These are phyloP conservation scores for Takifugu ocellatus DNA, from an alignment of 2,797 vertebrate species.

Conservation along the genomic window DNA sequence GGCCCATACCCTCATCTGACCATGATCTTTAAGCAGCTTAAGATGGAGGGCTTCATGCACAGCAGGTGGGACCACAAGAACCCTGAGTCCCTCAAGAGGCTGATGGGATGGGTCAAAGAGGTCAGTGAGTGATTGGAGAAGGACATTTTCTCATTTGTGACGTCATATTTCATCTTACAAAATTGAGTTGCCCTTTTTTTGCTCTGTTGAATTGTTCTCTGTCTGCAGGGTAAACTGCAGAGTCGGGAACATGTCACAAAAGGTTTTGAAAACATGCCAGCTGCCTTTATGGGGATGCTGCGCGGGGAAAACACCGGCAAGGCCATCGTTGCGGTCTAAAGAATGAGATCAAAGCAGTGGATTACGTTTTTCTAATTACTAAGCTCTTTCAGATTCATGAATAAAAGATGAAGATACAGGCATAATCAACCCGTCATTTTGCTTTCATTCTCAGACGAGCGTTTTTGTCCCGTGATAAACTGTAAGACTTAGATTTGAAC, in stretches of 20 bases:
- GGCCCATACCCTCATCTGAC: slow-evolving; percentile 66
- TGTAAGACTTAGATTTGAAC: too few species aligned
- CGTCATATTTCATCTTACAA: background rate
- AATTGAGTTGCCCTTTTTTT: background rate
- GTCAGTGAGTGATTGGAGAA: slow-evolving; percentile 63
- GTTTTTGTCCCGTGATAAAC: background rate
- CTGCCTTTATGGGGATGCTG: slow-evolving; percentile 87
- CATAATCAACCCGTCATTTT: background rate
- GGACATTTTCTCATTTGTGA: background rate
- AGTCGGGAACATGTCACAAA: slow-evolving; percentile 77
- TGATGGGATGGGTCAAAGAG: slow-evolving; percentile 81
- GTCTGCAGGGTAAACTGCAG: slow-evolving; percentile 82
- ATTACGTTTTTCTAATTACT: background rate
- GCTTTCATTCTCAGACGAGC: background rate
- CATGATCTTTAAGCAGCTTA: slow-evolving; percentile 79
- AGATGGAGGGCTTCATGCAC: slow-evolving; percentile 81
- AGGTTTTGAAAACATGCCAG: slow-evolving; percentile 89
- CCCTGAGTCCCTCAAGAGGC: slow-evolving; percentile 72
- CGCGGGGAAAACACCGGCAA: slow-evolving; percentile 87
- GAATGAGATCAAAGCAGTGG: background rate
- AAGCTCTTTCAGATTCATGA: background rate
- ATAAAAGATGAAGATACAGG: slow-evolving; percentile 7
- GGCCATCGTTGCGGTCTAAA: slow-evolving; percentile 80
- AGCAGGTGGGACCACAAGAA: slow-evolving; percentile 68
- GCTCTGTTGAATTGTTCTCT: slow-evolving; percentile 1